Conservation (phyloP, 2,797 vertebrate species). For the Alfaro cultratus region DNA sequence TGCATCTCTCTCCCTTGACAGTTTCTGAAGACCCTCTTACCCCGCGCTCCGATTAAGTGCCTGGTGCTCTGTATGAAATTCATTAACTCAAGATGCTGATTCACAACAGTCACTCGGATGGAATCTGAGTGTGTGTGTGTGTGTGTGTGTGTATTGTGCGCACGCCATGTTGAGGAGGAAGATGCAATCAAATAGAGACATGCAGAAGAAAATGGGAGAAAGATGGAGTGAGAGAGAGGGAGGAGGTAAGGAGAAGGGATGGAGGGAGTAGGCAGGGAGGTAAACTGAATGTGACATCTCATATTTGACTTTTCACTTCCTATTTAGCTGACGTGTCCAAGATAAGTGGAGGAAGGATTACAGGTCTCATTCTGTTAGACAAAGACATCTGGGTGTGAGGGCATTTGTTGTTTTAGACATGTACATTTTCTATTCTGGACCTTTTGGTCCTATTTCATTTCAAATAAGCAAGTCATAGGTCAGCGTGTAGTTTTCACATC, state of each 20-base stretch:
- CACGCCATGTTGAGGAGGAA: slow-evolving; percentile 37
- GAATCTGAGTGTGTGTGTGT: slow-evolving; percentile 21
- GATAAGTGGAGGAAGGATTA: slow-evolving; percentile 75
- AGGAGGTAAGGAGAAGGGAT: slow-evolving; percentile 5
- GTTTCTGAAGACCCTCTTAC: slow-evolving; percentile 47
- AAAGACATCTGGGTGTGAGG: slow-evolving; percentile 53
- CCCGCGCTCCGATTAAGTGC: slow-evolving; percentile 47
- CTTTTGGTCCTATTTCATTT: slow-evolving; percentile 28
- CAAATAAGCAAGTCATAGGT: slow-evolving; percentile 29
- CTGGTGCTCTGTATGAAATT: slow-evolving; percentile 50
- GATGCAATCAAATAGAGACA: slow-evolving; percentile 66
- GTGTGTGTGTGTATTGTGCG: slow-evolving; percentile 36
- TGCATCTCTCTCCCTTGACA: slow-evolving; percentile 25
- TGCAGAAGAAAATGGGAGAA: slow-evolving; percentile 29
- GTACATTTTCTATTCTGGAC: slow-evolving; percentile 28
- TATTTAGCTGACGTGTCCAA: slow-evolving; percentile 70
- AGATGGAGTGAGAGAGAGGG: slow-evolving; percentile 22
- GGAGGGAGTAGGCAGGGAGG: slow-evolving; percentile 60
- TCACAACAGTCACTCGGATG: slow-evolving; percentile 44
- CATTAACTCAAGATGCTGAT: slow-evolving; percentile 64
- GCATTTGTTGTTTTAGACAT: slow-evolving; percentile 57
- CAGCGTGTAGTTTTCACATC: background rate
- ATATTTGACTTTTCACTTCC: slow-evolving; percentile 81
- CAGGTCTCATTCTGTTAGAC: slow-evolving; percentile 69
- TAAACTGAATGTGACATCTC: slow-evolving; percentile 80